Percentiles rank a stretch among this genome's conserved stretches.
Conservation (phyloP, 1,140 invertebrate species). For the Drosophila pseudoobscura region DNA sequence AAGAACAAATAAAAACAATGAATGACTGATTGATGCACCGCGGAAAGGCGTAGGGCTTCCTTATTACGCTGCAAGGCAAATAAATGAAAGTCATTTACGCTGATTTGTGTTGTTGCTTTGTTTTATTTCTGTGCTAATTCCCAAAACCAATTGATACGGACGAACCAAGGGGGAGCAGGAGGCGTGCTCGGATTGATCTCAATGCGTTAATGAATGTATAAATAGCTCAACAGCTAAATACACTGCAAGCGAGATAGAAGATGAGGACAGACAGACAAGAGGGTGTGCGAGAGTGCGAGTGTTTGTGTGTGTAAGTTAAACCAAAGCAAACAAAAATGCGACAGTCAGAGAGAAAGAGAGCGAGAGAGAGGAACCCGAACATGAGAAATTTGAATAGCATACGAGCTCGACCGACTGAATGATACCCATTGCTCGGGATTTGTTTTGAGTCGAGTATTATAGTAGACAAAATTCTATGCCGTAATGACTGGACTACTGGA, state of each 20-base stretch:
- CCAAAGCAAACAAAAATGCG: constrained; percentile 21
- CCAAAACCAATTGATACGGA: constrained; percentile 40
- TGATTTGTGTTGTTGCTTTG: constrained; percentile 22
- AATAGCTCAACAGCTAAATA: constrained; percentile 73
- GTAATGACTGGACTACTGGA: too few relatives aligned
- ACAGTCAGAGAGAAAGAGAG: constrained; percentile 8
- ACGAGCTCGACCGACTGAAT: background rate
- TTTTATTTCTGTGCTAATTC: constrained; percentile 20
- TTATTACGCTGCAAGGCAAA: constrained; percentile 29
- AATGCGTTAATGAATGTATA: constrained; percentile 69
- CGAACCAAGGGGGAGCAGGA: constrained; percentile 7
- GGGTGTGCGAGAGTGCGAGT: too few relatives aligned
- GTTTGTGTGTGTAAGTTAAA: constrained; percentile 13
- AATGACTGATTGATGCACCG: background rate
- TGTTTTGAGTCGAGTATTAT: too few relatives aligned
- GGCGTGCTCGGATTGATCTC: constrained; percentile 17
- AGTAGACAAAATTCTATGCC: too few relatives aligned
- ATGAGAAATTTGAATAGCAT: constrained; percentile 47
- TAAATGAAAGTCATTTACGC: constrained; percentile 47
- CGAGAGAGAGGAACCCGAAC: constrained; percentile 29
- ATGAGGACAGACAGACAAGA: background rate
- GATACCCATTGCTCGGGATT: background rate
- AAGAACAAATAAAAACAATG: background rate
- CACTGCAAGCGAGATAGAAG: constrained; percentile 14
- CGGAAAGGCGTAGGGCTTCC: constrained; percentile 2